Conservation (phyloP, 2,113 vertebrate species). For the Poicephalus meyeri region DNA sequence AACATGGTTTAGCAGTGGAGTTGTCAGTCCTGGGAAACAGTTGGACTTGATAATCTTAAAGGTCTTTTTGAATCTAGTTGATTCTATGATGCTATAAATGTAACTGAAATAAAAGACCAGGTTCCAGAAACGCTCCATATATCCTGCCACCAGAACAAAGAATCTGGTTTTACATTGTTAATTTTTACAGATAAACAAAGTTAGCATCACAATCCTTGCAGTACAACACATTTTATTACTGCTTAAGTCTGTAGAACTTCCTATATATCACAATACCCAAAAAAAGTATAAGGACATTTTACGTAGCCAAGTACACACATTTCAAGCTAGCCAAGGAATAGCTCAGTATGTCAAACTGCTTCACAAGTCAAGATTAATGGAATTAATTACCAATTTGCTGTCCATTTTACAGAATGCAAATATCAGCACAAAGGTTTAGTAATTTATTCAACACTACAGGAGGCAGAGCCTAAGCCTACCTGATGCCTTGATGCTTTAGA, state of each 20-base stretch:
- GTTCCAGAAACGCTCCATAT: background rate
- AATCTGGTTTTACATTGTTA: background rate
- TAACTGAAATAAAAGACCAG: background rate
- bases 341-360: background rate
- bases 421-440: background rate
- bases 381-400: background rate
- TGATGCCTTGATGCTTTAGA: background rate
- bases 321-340: background rate
- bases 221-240: background rate
- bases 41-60: background rate
- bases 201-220: background rate
- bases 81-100: background rate
- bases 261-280: background rate
- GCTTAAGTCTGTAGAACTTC: background rate
- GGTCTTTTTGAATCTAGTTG: background rate
- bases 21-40: background rate
- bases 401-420: background rate
- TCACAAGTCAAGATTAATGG: accelerated
- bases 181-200: background rate
- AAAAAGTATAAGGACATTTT: background rate
- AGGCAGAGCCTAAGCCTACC: background rate
- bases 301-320: background rate
- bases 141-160: background rate
- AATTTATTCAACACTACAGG: background rate
- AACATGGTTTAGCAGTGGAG: background rate